Evolutionary conservation across 2,888 invertebrate species (phyloP).

Genomic region (Trisateles emortualis): DNA sequence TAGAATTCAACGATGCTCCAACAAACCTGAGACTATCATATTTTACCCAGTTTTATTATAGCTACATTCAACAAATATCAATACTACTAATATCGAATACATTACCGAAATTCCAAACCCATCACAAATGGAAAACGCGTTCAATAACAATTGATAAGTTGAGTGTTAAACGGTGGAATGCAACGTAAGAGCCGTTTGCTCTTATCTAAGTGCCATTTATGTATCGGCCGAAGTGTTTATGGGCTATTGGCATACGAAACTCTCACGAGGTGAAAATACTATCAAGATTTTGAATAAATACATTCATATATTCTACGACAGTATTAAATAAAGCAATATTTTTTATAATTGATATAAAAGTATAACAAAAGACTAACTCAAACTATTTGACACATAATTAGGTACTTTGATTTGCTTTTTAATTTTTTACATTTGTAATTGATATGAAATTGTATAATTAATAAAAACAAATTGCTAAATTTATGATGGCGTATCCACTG

Average conservation of each 20-base stretch:
- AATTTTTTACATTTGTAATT: no score
- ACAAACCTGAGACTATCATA: no score
- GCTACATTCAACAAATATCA: no score
- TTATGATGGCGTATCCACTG: no score
- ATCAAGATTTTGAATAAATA: conserved; percentile 17
- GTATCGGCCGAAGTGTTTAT: conserved; percentile 57
- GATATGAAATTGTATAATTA: no score
- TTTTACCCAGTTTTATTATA: no score
- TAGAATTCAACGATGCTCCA: no score
- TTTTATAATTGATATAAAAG: no score
- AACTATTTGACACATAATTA: no score
- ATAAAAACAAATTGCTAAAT: no score
- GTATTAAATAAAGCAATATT: neutral
- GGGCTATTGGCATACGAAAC: conserved; percentile 49
- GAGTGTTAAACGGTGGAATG: conserved; percentile 45
- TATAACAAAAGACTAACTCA: no score
- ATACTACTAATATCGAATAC: neutral
- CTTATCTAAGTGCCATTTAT: conserved; percentile 61
- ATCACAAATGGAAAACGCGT: conserved; percentile 11
- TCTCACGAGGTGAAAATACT: conserved; percentile 40
- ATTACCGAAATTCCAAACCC: neutral
- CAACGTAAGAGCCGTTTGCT: conserved; percentile 51
- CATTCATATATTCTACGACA: neutral
- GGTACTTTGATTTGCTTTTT: no score
- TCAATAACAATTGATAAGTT: conserved; percentile 34